Percentiles rank a stretch among this genome's conserved stretches.
These are phyloP conservation scores for Adelphocoris suturalis DNA, from an alignment of 2,888 invertebrate genomes.

Conservation along the genomic window DNA sequence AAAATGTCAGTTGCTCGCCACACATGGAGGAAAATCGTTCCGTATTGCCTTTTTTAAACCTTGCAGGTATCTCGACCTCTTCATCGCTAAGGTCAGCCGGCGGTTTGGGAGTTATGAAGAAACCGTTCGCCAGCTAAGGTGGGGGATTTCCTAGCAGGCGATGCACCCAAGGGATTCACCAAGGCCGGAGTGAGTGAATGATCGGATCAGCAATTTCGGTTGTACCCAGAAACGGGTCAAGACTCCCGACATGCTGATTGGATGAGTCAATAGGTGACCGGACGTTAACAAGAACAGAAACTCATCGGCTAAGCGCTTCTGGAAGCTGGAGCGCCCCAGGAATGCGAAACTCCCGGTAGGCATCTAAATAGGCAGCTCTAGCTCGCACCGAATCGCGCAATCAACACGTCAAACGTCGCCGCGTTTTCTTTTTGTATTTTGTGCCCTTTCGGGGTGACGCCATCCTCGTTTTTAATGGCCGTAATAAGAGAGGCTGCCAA, in stretches of 20 bases:
- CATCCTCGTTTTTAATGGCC: slow-evolving; percentile 15
- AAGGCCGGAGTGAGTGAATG: not conserved
- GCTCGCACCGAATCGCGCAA: slow-evolving; percentile 35
- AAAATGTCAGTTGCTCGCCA: not conserved
- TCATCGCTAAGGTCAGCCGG: slow-evolving; percentile 29
- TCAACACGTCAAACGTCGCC: slow-evolving; percentile 4
- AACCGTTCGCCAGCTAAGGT: not conserved
- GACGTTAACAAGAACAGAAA: slow-evolving; percentile 1
- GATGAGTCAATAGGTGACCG: not conserved
- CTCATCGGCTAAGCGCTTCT: not conserved
- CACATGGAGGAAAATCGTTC: not conserved
- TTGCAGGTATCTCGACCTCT: not conserved
- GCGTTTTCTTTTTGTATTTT: not conserved
- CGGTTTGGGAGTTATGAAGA: not conserved
- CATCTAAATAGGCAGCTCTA: not conserved
- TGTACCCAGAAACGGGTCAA: not conserved
- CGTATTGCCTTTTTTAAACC: not conserved
- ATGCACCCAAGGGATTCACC: not conserved
- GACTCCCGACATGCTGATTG: not conserved
- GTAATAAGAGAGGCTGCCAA: not conserved
- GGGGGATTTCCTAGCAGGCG: not conserved
- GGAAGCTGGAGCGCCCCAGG: not conserved
- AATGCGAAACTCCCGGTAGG: not conserved
- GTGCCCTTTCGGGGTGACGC: not conserved
- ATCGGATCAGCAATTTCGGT: not conserved